Conservation (phyloP, 2,113 vertebrate species). For the Ictalurus punctatus region DNA sequence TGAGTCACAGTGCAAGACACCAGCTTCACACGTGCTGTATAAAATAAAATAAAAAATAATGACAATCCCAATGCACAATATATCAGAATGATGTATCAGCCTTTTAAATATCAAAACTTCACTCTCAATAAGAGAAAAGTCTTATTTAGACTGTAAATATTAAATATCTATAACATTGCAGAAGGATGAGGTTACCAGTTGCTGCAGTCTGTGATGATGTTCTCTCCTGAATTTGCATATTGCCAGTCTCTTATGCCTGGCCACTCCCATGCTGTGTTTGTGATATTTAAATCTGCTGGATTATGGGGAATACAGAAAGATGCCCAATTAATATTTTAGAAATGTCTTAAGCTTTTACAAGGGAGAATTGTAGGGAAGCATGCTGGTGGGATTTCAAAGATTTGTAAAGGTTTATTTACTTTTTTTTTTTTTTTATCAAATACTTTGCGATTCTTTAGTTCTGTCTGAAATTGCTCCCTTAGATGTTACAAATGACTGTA, state of each 20-base stretch:
- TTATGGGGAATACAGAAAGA: neutral
- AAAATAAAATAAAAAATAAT: neutral
- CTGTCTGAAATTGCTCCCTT: neutral
- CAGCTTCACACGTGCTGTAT: constrained; percentile 78
- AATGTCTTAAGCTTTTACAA: neutral
- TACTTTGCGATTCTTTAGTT: neutral
- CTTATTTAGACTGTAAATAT: neutral
- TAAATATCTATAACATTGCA: neutral
- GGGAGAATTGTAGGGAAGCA: neutral
- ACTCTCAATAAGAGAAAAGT: neutral
- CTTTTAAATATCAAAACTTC: neutral
- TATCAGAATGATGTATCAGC: neutral
- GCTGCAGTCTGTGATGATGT: constrained; percentile 72
- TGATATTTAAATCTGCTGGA: constrained; percentile 56
- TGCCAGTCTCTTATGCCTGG: constrained; percentile 70
- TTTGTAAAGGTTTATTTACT: neutral
- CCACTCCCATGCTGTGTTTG: constrained; percentile 67
- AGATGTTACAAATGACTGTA: neutral
- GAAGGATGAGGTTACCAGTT: constrained; percentile 74
- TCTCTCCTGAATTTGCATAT: constrained; percentile 75
- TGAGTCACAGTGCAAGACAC: constrained; percentile 73
- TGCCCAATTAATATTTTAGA: neutral
- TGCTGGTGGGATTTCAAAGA: neutral
- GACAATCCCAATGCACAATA: neutral
- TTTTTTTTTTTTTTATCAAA: neutral